Evolutionary conservation across 2,888 invertebrate genomes (phyloP), one percentile per base, ranked within the genome.

Genomic region (Drosophila anomelani): DNA sequence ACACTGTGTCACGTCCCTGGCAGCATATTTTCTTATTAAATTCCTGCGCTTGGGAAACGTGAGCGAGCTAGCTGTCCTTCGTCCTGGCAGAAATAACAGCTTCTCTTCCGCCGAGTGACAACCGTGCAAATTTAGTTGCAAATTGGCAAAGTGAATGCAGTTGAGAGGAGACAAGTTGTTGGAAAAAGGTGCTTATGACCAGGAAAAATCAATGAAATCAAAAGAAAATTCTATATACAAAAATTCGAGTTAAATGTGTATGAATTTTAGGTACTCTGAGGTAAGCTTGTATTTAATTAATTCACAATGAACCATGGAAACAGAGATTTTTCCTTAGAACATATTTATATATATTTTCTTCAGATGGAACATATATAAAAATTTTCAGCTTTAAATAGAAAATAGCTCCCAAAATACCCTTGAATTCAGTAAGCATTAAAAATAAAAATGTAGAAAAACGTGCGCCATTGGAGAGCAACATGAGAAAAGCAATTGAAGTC

Each of bases 91-190:
- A 36, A 53, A 38, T 23, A 23, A 9, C 23, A 53, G 32, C 39
- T n/a, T 23, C 23, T 34, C 20, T 39, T 43, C 44, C 55, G 66
- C 60, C 69, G 79, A 71, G 23, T 76, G 86, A 79, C 79, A 84
- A 74, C 68, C 69, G 79, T 74, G 84, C 79, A 83, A 56, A 83
- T 85, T 81, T 79, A 76, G 81, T 81, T 81, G 79, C 81, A 83
- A 85, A 85, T 84, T 83, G 85, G 79, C 73, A 81, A 64, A 63
- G 71, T 73, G 78, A 83, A 73, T 83, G 85, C 56, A 77, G 77
- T 67, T 76, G 74, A 73, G 72, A 67, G 59, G 67, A 69, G 78
- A 69, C 80, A 78, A 72, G 68, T 71, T 71, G 68, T 29, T 55
- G 54, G 44, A 34, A 23, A 39, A 55, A 55, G 68, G 70, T 44